Evolutionary conservation across 2,888 invertebrate species (phyloP).

Genomic region (Gymnocheta viridis): DNA sequence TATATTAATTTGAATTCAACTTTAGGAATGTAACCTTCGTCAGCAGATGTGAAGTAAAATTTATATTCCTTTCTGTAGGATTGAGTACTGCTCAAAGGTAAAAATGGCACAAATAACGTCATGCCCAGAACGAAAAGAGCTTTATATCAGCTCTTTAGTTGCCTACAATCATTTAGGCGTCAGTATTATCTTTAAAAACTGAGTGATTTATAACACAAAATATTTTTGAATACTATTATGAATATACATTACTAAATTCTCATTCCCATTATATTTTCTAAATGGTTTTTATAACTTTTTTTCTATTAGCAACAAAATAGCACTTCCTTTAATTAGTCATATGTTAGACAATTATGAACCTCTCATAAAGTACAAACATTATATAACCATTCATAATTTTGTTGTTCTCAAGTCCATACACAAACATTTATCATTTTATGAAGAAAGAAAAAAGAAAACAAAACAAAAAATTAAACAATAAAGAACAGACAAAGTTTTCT

Average conservation of each 20-base stretch:
- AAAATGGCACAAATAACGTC: no score
- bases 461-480: background rate
- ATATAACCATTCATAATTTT: slow-evolving; percentile 51
- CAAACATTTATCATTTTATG: slow-evolving; percentile 41
- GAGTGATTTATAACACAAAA: background rate
- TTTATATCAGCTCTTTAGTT: no score
- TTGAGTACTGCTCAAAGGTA: no score
- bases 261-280: background rate
- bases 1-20: no score
- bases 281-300: background rate
- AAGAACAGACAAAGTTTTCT: slow-evolving; percentile 54
- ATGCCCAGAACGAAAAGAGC: no score
- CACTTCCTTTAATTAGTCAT: slow-evolving; percentile 68
- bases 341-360: slow-evolving; percentile 61
- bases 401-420: background rate
- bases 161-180: no score
- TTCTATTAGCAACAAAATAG: slow-evolving; percentile 48
- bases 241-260: background rate
- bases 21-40: no score
- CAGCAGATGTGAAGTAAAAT: no score
- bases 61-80: no score
- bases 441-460: background rate
- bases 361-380: slow-evolving; percentile 45
- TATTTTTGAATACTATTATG: background rate
- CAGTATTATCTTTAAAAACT: background rate